Evolutionary conservation across 2,888 invertebrate species (phyloP).

Genomic region (Prenolepis imparis): DNA sequence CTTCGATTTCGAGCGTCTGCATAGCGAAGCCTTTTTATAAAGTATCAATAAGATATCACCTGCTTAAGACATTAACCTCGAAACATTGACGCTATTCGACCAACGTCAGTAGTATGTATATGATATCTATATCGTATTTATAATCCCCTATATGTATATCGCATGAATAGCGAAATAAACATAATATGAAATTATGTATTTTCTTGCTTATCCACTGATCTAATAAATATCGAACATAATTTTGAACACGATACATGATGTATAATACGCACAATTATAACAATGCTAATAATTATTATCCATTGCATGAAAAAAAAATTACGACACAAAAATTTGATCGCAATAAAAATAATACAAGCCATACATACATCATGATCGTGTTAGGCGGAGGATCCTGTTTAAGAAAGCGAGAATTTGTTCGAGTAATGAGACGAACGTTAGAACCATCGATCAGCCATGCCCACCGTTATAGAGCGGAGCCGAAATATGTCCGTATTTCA

Average conservation of each 20-base stretch:
- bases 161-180: slow-evolving; percentile 29
- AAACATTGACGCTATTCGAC: slow-evolving; percentile 55
- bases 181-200: background rate
- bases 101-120: slow-evolving; percentile 16
- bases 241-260: background rate
- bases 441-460: slow-evolving; percentile 16
- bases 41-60: slow-evolving; percentile 76
- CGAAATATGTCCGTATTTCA: slow-evolving; percentile 61
- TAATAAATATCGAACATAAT: background rate
- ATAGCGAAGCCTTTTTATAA: slow-evolving; percentile 59
- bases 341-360: background rate
- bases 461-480: background rate
- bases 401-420: background rate
- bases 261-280: background rate
- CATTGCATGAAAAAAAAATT: background rate
- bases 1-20: slow-evolving; percentile 64
- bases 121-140: slow-evolving; percentile 21
- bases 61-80: slow-evolving; percentile 67
- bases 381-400: background rate
- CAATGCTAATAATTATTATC: background rate
- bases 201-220: background rate
- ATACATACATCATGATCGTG: background rate
- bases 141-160: background rate
- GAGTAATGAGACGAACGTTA: slow-evolving; percentile 18
- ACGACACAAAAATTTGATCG: background rate